Percentiles rank a stretch among this genome's conserved stretches.
Evolutionary conservation across 2,113 vertebrate species (phyloP).

Genomic region (Suricata suricatta): DNA sequence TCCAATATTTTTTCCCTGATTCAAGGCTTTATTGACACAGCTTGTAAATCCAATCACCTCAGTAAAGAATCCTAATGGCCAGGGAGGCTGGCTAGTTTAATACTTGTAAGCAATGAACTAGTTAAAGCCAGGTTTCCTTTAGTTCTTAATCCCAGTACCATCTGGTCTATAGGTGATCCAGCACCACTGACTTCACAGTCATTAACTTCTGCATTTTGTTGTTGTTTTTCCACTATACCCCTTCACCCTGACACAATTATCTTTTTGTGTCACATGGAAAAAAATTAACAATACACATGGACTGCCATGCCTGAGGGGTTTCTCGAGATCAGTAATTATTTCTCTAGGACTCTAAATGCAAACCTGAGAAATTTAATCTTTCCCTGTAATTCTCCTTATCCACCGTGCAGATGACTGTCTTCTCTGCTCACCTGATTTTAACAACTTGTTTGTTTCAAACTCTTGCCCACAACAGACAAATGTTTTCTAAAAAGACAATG

Average conservation of each 20-base stretch:
- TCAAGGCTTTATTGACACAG: background rate
- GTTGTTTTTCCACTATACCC: background rate
- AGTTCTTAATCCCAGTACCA: background rate
- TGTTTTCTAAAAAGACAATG: background rate
- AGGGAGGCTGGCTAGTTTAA: background rate
- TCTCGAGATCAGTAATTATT: background rate
- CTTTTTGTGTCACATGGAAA: background rate
- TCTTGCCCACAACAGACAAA: background rate
- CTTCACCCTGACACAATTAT: background rate
- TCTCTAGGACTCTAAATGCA: background rate
- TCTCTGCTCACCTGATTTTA: background rate
- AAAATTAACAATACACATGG: background rate
- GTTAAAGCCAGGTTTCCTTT: background rate
- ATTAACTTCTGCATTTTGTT: background rate
- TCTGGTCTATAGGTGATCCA: background rate
- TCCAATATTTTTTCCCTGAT: background rate
- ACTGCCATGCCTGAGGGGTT: background rate
- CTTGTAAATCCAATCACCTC: background rate
- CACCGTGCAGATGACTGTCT: background rate
- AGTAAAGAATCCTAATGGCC: background rate
- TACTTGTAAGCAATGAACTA: background rate
- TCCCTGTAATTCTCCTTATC: background rate
- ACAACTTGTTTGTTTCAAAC: background rate
- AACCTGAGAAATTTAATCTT: background rate
- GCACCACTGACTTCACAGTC: background rate